Percentiles rank a stretch among this genome's conserved stretches.
These are phyloP conservation scores for Zeus faber DNA, from an alignment of 2,113 vertebrate species.

Conservation along the genomic window DNA sequence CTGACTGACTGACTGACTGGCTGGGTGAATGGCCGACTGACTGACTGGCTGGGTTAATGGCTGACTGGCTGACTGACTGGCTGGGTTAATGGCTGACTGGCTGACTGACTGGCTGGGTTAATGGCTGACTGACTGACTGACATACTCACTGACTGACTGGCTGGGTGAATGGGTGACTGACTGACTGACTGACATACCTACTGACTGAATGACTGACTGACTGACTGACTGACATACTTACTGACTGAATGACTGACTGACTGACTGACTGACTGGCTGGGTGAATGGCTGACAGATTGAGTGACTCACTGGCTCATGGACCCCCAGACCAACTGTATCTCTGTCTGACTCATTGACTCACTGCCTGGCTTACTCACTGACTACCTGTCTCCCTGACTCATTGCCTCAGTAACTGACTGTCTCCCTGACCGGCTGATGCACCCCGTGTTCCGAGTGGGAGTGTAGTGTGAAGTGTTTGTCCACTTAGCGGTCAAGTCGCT, in stretches of 20 bases:
- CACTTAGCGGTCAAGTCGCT: conserved; percentile 71
- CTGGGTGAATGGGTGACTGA: neutral
- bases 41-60: neutral
- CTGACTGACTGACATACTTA: conserved; percentile 17
- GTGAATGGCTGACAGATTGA: neutral
- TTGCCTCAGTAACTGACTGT: neutral
- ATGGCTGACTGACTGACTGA: too few relatives aligned
- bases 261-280: neutral
- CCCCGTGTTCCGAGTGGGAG: too few relatives aligned
- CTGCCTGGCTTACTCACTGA: conserved; percentile 17
- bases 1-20: neutral
- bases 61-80: conserved; percentile 4
- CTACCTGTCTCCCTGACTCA: neutral
- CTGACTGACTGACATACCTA: too few relatives aligned
- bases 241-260: conserved; percentile 1
- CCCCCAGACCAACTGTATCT: neutral
- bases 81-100: neutral
- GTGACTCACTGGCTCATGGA: conserved; percentile 1
- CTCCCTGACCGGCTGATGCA: conserved; percentile 9
- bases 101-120: conserved; percentile 5
- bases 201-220: conserved; percentile 8
- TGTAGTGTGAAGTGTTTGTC: conserved; percentile 54
- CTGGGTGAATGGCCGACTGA: too few relatives aligned
- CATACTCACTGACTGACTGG: neutral
- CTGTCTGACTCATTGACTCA: conserved; percentile 1